Percentiles rank a stretch among this genome's conserved stretches.
Evolutionary conservation across 2,113 vertebrate species (phyloP).

Genomic region (Ochotona princeps): DNA sequence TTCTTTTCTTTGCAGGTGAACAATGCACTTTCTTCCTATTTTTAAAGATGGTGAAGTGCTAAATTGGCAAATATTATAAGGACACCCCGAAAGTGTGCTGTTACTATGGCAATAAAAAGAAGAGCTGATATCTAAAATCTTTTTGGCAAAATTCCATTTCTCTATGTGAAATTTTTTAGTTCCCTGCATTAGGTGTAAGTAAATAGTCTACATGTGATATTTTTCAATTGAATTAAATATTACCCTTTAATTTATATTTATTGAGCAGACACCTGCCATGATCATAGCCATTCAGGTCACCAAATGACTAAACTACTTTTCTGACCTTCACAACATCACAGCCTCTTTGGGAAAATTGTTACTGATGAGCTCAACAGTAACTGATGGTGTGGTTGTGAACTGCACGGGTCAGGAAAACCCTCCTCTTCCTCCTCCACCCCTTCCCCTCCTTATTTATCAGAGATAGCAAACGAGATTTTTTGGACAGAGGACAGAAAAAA

Average conservation of each 20-base stretch:
- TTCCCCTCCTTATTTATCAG: neutral
- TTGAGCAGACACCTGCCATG: neutral
- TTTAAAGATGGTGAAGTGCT: conserved; percentile 64
- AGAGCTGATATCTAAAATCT: conserved; percentile 51
- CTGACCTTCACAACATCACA: neutral
- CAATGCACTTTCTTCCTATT: conserved; percentile 65
- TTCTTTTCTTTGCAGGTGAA: conserved; percentile 69
- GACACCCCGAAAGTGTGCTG: conserved; percentile 22
- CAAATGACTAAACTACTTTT: neutral
- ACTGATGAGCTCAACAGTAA: neutral
- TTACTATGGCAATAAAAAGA: conserved; percentile 76
- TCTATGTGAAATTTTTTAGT: neutral
- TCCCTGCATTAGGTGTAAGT: neutral
- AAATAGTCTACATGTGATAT: neutral
- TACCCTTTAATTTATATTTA: neutral
- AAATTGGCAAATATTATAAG: conserved; percentile 63
- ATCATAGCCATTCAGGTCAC: neutral
- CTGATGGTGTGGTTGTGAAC: neutral
- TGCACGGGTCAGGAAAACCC: rapidly evolving
- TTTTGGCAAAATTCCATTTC: conserved; percentile 43
- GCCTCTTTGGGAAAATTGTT: neutral
- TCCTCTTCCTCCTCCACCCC: no score
- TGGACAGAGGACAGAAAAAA: neutral
- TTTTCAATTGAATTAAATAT: conserved; percentile 26
- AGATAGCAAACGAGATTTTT: neutral